Evolutionary conservation across 2,797 vertebrate species (phyloP).

Genomic region (Rhadinocentrus ornatus): DNA sequence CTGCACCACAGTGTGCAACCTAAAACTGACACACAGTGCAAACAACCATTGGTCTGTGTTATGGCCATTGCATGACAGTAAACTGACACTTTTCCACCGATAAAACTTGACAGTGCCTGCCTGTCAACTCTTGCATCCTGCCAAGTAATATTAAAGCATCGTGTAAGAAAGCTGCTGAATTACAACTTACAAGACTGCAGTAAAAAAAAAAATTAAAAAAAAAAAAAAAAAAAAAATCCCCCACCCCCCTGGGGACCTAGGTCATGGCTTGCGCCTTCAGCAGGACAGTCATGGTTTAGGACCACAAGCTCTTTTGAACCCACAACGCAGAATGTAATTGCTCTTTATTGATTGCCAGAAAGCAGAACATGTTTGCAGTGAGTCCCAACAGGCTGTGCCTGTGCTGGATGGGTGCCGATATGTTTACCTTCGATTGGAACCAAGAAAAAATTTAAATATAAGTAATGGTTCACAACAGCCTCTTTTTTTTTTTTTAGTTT

Average conservation of each 20-base stretch:
- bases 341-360: slow-evolving; percentile 63
- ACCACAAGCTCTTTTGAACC: slow-evolving; percentile 14
- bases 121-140: slow-evolving; percentile 1
- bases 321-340: slow-evolving; percentile 55
- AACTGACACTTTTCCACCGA: slow-evolving; percentile 16
- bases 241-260: slow-evolving; percentile 3
- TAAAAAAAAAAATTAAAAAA: rapidly evolving
- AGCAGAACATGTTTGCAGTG: slow-evolving; percentile 47
- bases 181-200: neutral
- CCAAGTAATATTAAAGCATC: slow-evolving; percentile 4
- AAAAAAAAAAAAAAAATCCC: neutral
- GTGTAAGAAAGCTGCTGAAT: slow-evolving; percentile 7
- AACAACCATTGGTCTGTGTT: slow-evolving; percentile 9
- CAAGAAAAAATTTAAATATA: slow-evolving; percentile 26
- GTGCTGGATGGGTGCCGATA: neutral
- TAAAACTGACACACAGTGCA: neutral
- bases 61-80: slow-evolving; percentile 27
- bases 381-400: slow-evolving; percentile 37
- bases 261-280: slow-evolving; percentile 46
- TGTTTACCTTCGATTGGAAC: slow-evolving; percentile 34
- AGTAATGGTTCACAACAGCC: slow-evolving; percentile 11
- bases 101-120: slow-evolving; percentile 14
- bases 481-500: too few species aligned
- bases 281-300: slow-evolving; percentile 37
- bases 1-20: neutral